These are phyloP conservation scores for Drosophila orena DNA, from an alignment of 1,140 invertebrate genomes.

Conservation along the genomic window DNA sequence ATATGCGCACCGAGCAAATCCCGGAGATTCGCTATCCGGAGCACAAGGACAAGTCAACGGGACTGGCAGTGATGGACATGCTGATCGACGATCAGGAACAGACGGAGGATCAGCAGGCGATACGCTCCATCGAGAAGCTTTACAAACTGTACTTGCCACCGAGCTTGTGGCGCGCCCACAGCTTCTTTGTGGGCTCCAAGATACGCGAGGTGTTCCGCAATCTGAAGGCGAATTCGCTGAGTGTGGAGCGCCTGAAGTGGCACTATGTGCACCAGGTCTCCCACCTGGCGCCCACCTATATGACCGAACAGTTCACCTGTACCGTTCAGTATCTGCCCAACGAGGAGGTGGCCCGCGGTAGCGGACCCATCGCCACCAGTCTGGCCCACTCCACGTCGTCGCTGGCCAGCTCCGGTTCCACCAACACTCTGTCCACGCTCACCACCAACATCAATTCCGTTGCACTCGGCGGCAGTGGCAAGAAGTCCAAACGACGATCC, in stretches of 20 bases:
- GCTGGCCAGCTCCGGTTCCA: conserved; percentile 45
- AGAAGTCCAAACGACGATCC: conserved; percentile 19
- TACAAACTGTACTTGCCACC: conserved; percentile 93
- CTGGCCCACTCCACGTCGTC: conserved; percentile 35
- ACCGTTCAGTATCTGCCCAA: conserved; percentile 83
- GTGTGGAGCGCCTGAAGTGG: conserved; percentile 89
- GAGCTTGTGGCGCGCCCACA: conserved; percentile 90
- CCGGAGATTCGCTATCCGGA: conserved; percentile 91
- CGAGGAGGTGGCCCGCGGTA: conserved; percentile 36
- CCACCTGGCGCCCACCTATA: conserved; percentile 91
- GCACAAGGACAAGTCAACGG: conserved; percentile 90
- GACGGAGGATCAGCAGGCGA: conserved; percentile 84
- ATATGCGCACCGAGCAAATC: conserved; percentile 92
- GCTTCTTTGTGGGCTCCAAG: conserved; percentile 90
- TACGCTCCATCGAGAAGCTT: conserved; percentile 89
- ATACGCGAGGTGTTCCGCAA: conserved; percentile 89
- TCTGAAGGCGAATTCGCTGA: conserved; percentile 87
- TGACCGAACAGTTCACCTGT: conserved; percentile 91
- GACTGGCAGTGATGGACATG: conserved; percentile 94
- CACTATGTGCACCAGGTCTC: conserved; percentile 92
- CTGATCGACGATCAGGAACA: conserved; percentile 91
- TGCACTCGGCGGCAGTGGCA: conserved; percentile 4
- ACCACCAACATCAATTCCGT: conserved; percentile 12
- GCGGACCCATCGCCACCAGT: conserved; percentile 11
- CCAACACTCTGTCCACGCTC: conserved; percentile 36